phyloP scores from a whole-genome alignment of 2,797 vertebrate genomes.

The Phalloptychus januarius region DNA sequence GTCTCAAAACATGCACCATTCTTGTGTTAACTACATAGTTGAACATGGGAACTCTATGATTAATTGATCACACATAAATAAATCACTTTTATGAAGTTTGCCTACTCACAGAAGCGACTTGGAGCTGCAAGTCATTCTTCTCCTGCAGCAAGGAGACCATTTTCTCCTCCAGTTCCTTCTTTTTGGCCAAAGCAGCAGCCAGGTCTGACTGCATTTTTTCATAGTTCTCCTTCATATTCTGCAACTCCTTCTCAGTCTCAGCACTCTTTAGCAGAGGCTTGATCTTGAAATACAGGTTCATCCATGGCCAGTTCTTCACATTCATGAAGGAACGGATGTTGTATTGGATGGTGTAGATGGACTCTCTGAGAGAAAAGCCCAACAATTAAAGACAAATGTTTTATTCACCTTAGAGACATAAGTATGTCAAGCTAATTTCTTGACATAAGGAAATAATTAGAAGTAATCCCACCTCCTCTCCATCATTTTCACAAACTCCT shows the following conservation, averaged over 20 bases:
- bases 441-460: background rate
- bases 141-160: slow-evolving; percentile 89
- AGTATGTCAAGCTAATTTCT: background rate
- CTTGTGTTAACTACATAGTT: too few relatives aligned
- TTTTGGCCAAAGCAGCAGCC: slow-evolving; percentile 84
- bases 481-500: slow-evolving; percentile 68
- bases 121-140: slow-evolving; percentile 90
- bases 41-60: too few relatives aligned
- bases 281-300: slow-evolving; percentile 91
- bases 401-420: background rate
- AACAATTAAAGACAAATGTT: too few relatives aligned
- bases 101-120: slow-evolving; percentile 86
- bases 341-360: background rate
- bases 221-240: slow-evolving; percentile 88
- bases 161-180: slow-evolving; percentile 91
- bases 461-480: slow-evolving; percentile 68
- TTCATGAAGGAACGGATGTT: slow-evolving; percentile 83
- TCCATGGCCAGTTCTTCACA: slow-evolving; percentile 92
- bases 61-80: background rate
- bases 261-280: slow-evolving; percentile 90
- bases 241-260: slow-evolving; percentile 88
- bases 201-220: slow-evolving; percentile 82
- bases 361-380: slow-evolving; percentile 33
- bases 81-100: background rate
- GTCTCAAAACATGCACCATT: too few relatives aligned